Evolutionary conservation across 2,888 invertebrate species (phyloP), one percentile per base, ranked within the genome.

Genomic region (Eupelmus urozonus): DNA sequence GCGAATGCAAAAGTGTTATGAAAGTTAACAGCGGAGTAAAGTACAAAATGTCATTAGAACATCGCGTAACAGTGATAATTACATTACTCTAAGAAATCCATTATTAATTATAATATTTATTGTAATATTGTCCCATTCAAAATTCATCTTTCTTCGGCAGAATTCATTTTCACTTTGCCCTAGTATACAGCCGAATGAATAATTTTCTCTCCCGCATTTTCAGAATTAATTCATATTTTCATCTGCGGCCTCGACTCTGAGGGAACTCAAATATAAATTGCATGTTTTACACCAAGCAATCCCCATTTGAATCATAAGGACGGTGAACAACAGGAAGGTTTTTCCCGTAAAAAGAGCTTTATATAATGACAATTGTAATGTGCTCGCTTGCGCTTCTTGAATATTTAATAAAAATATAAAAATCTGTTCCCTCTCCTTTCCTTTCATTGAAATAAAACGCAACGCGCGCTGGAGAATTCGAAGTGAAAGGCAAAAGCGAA

Each of bases 321-420:
- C 4, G 2, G 45, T 9, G 13, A 45, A 45, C 9, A 45, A 16
- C 45, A 7, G 13, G 2, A 45, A 45, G 45, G 5, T 9, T 9
- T 5, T 34, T 5, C 3, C 34, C 5, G 34, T 45, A 2, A 60
- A 34, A 60, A 60, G 34, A 34, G 16, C 4, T 16, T 13, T 9
- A 60, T n/a, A 1, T n/a, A 29, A 34, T 2, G 18, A 60, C 1
- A 34, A 34, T 51, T 23, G 51, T 40, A 42, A 65, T 42, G 27
- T 29, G 29, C 42, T 9, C 20, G 40, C 9, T 16, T 5, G 20
- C 49, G 20, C 34, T 2, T n/a, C 25, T 42, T 70, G 76, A 76
- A 71, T 75, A 79, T 75, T 76, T 67, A 67, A 79, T 71, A 79
- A 76, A 79, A 67, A 76, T 67, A 45, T 51, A 65, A 63, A 70